These are phyloP conservation scores for Pardalotus punctatus DNA, from an alignment of 2,113 vertebrate genomes.

Conservation along the genomic window DNA sequence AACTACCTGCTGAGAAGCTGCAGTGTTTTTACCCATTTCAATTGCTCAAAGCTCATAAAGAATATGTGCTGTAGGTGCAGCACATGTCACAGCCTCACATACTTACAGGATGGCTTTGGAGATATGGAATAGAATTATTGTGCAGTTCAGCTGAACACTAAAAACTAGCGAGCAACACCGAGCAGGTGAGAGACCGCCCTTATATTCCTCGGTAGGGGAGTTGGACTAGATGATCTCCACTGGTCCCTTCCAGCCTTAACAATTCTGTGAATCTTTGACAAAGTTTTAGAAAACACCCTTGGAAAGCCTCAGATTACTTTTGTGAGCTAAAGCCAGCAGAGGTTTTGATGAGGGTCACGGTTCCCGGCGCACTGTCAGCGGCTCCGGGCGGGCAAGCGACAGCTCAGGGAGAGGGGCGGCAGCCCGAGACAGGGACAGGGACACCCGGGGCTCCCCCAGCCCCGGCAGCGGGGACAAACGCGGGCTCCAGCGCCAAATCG, in stretches of 20 bases:
- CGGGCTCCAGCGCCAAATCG: neutral
- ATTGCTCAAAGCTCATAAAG: neutral
- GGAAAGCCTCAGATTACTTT: neutral
- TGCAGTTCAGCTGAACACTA: neutral
- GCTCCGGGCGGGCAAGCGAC: no score
- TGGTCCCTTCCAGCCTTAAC: neutral
- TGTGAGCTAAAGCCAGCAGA: neutral
- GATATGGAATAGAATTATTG: rapidly evolving
- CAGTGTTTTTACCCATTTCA: neutral
- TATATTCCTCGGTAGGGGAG: no score
- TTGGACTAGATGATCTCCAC: neutral
- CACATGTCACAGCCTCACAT: neutral
- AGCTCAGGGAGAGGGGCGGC: rapidly evolving
- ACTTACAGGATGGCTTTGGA: neutral
- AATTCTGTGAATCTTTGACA: no score
- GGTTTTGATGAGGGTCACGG: rapidly evolving
- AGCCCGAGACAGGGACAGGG: rapidly evolving
- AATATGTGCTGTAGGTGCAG: rapidly evolving
- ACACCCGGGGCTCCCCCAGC: rapidly evolving
- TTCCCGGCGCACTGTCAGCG: rapidly evolving
- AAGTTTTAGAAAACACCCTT: neutral
- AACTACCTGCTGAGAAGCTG: neutral
- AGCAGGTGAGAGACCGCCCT: no score
- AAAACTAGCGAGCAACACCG: rapidly evolving
- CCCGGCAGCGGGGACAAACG: rapidly evolving